phyloP scores from a whole-genome alignment of 2,113 vertebrate genomes.

The Uropsilus gracilis region DNA sequence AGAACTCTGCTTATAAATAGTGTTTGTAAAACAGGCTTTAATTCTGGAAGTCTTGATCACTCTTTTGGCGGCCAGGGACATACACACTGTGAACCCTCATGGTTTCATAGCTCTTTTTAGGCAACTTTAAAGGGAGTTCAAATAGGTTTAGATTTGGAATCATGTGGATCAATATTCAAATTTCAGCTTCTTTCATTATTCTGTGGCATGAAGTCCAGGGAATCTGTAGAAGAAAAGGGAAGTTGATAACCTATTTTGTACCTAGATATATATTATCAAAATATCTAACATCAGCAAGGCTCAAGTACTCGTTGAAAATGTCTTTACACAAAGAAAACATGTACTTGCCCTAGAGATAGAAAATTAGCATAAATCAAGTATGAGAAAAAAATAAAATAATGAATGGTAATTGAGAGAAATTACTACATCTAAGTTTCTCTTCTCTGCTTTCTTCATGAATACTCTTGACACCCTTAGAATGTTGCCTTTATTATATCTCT shows the following conservation, averaged over 20 bases:
- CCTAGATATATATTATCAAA: background rate
- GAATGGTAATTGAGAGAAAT: background rate
- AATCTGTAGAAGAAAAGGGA: background rate
- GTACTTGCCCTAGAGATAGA: background rate
- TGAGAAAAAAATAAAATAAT: background rate
- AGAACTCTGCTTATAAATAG: background rate
- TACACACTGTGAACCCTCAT: background rate
- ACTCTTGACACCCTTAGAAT: background rate
- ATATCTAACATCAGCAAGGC: background rate
- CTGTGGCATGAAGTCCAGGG: background rate
- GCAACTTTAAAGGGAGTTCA: background rate
- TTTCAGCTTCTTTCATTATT: background rate
- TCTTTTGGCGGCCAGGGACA: background rate
- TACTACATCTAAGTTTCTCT: background rate
- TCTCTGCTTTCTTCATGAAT: background rate
- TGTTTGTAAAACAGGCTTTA: background rate
- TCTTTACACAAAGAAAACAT: background rate
- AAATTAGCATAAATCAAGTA: background rate
- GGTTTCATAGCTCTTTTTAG: background rate
- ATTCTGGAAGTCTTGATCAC: background rate
- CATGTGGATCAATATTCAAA: background rate
- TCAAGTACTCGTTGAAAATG: background rate
- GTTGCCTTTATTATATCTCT: background rate
- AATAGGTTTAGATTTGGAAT: background rate
- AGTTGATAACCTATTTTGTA: background rate